These are phyloP conservation scores for Erythrocebus patas DNA, from an alignment of 2,113 vertebrate species.

Conservation along the genomic window DNA sequence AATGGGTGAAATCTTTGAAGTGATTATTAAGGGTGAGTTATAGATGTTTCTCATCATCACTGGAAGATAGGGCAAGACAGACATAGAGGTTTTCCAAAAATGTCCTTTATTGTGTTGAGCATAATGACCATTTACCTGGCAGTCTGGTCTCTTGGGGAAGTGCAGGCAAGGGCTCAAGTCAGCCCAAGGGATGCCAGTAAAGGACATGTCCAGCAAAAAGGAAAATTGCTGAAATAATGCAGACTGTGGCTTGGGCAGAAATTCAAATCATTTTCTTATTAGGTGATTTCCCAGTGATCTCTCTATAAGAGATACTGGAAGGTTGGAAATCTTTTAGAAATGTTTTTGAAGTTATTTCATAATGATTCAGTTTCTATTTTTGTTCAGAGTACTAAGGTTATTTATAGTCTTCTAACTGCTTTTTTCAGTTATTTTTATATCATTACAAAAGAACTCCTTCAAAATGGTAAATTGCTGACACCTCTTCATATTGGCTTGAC, in stretches of 20 bases:
- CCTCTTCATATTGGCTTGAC: conserved; percentile 12
- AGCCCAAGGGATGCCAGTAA: background rate
- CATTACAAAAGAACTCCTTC: conserved; percentile 49
- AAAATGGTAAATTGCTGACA: conserved; percentile 34
- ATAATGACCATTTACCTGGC: background rate
- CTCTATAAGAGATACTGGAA: background rate
- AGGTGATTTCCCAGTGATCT: conserved; percentile 43
- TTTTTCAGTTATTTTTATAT: conserved; percentile 50
- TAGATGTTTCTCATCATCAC: background rate
- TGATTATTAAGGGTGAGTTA: background rate
- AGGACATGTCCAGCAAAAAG: background rate
- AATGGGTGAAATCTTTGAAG: background rate
- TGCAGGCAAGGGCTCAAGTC: background rate
- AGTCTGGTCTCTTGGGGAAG: background rate
- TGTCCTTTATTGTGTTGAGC: background rate
- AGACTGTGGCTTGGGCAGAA: conserved; percentile 35
- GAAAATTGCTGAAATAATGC: conserved; percentile 39
- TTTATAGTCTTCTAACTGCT: conserved; percentile 47
- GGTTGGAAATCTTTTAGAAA: conserved; percentile 3
- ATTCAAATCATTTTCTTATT: conserved; percentile 40
- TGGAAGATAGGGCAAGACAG: background rate
- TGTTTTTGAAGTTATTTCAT: conserved; percentile 48
- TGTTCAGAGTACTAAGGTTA: conserved; percentile 22
- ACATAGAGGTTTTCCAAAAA: background rate
- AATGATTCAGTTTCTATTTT: conserved; percentile 72